Conservation (phyloP, 2,113 vertebrate genomes). For the Boleophthalmus pectinirostris region DNA sequence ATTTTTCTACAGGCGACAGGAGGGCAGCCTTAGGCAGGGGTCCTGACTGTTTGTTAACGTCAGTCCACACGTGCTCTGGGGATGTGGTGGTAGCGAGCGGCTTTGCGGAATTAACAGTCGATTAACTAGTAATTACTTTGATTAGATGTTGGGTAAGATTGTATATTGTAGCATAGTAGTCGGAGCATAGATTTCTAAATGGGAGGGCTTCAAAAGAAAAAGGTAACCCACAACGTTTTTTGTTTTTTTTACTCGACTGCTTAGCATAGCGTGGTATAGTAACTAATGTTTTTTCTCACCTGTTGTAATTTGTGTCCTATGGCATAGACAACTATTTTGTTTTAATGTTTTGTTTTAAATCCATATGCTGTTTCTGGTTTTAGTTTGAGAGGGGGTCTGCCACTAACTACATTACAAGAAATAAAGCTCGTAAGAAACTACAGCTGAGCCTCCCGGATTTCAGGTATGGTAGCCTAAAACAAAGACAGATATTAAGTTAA, state of each 20-base stretch:
- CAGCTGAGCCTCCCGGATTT: slow-evolving; percentile 91
- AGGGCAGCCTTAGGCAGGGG: slow-evolving; percentile 8
- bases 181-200: slow-evolving; percentile 41
- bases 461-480: slow-evolving; percentile 74
- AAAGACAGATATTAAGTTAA: no score
- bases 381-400: slow-evolving; percentile 89
- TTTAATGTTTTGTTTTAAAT: background rate
- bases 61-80: slow-evolving; percentile 66
- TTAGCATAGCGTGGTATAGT: background rate
- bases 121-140: background rate
- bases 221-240: slow-evolving; percentile 59
- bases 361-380: slow-evolving; percentile 4
- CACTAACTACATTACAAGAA: slow-evolving; percentile 96
- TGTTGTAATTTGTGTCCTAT: background rate
- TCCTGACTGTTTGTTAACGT: slow-evolving; percentile 43
- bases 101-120: background rate
- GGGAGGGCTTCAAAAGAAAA: slow-evolving; percentile 82
- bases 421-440: slow-evolving; percentile 93
- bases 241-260: background rate
- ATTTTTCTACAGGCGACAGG: slow-evolving; percentile 50
- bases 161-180: background rate
- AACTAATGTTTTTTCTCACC: slow-evolving; percentile 25
- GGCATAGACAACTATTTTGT: background rate
- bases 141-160: background rate
- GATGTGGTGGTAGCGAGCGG: background rate